Base-by-base conservation (phyloP, 2,797 vertebrate genomes). In the Staurois parvus region DNA sequence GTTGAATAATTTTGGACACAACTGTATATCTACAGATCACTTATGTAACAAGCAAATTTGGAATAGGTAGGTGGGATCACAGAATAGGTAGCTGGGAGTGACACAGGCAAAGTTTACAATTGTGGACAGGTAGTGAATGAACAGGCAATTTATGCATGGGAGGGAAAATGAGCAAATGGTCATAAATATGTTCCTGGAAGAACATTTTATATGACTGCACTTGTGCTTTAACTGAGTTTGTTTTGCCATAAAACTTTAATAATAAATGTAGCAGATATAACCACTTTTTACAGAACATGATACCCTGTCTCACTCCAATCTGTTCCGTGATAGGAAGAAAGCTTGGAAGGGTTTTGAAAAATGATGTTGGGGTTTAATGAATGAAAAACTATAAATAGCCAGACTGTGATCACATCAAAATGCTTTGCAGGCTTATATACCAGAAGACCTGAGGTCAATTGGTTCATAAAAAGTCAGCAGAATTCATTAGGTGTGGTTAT, bases 401-500 rank as follows among this genome's bases (percentile, higher is more conserved):
- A 52, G 28, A 56, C 80, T 68, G 80, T 83, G 75, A 83, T 87
- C 74, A 87, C 81, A 87, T 79, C 69, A 73, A 83, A 78, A 69
- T 87, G 21, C 69, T 79, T 30, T 52, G 59, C 59, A 73, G 85
- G 68, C 80, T 74, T 79, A 73, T 87, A 74, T 34, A 78, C 66
- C n/a, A 66, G 75, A 26, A 79, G 80, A 74, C 28, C 28, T 56
- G 83, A 83, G 80, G 85, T 83, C 85, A 87, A 68, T 87, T 83
- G 85, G 75, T 87, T 83, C 68, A 87, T 83, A 87, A 87, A 87
- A 79, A 77, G 80, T 74, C 75, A 68, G 68, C 68, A 42, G 75
- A 62, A 74, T 52, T 79, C 85, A 66, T 48, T n/a, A 87, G 85
- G 68, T 79, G 81, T 82, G 75, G 80, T 87, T 87, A 83, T 87